Conservation (phyloP, 2,888 invertebrate species). For the Parnassius apollo region DNA sequence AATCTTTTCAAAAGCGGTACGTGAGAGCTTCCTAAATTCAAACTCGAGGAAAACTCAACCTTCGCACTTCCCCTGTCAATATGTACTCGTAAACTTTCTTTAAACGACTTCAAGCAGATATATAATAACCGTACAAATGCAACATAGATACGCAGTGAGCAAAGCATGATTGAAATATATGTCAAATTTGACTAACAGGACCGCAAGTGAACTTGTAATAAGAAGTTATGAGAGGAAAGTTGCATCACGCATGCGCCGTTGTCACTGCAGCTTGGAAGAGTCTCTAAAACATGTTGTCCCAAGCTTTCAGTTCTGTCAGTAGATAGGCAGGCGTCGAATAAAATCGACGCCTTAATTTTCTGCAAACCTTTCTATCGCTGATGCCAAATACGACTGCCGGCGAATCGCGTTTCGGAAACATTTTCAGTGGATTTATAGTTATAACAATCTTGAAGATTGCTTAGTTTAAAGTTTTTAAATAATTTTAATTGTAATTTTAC, state of each 20-base stretch:
- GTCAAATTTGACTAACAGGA: conserved; percentile 37
- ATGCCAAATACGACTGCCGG: conserved; percentile 26
- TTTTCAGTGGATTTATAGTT: neutral
- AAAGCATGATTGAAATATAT: conserved; percentile 31
- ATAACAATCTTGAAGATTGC: neutral
- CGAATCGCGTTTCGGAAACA: conserved; percentile 9
- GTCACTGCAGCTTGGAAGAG: conserved; percentile 65
- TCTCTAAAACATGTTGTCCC: conserved; percentile 51
- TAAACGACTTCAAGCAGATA: conserved; percentile 27
- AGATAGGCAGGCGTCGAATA: conserved; percentile 53
- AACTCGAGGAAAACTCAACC: neutral
- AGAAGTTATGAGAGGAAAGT: conserved; percentile 51
- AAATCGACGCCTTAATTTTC: conserved; percentile 41
- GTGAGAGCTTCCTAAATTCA: too few species aligned
- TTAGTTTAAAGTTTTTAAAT: neutral
- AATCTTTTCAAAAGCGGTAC: too few species aligned
- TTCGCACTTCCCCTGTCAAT: conserved; percentile 29
- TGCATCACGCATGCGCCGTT: conserved; percentile 66
- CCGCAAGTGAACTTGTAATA: conserved; percentile 18
- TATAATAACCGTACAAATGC: conserved; percentile 22
- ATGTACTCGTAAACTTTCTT: conserved; percentile 37
- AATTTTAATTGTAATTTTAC: neutral
- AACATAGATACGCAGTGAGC: conserved; percentile 17
- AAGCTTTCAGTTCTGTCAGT: conserved; percentile 57
- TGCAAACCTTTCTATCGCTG: conserved; percentile 27